Percentiles rank a stretch among this genome's conserved stretches.
These are phyloP conservation scores for Pogonophryne albipinna DNA, from an alignment of 2,797 vertebrate species.

Conservation along the genomic window DNA sequence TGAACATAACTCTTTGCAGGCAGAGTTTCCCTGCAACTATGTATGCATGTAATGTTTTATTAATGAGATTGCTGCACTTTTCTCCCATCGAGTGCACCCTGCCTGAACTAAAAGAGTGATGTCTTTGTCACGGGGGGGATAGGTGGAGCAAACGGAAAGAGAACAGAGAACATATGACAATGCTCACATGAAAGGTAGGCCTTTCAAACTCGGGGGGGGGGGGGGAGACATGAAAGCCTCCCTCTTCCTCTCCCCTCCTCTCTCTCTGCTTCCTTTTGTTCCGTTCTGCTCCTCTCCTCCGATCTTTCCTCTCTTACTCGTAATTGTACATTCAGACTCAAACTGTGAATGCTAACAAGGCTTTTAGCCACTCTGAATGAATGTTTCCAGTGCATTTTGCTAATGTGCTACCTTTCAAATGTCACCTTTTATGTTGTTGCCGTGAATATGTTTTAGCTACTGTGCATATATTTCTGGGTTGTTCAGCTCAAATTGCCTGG, in stretches of 20 bases:
- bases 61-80: constrained; percentile 26
- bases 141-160: constrained; percentile 73
- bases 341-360: constrained; percentile 82
- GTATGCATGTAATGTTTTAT: constrained; percentile 6
- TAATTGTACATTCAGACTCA: constrained; percentile 77
- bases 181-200: constrained; percentile 76
- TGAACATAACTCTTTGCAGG: neutral
- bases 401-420: constrained; percentile 81
- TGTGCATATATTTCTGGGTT: constrained; percentile 52
- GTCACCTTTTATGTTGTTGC: constrained; percentile 78
- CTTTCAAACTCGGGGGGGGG: constrained; percentile 74
- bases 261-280: constrained; percentile 56
- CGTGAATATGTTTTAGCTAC: constrained; percentile 66
- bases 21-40: constrained; percentile 5
- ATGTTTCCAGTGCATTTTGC: constrained; percentile 77
- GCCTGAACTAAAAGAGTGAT: constrained; percentile 64
- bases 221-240: constrained; percentile 77
- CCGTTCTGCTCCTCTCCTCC: constrained; percentile 38
- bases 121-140: constrained; percentile 68
- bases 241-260: constrained; percentile 43
- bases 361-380: constrained; percentile 80
- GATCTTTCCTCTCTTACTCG: constrained; percentile 50
- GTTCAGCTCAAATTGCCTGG: constrained; percentile 58
- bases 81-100: constrained; percentile 19
- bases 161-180: constrained; percentile 79